Evolutionary conservation across 2,113 vertebrate species (phyloP).

Genomic region (Neopipo cinnamomea): DNA sequence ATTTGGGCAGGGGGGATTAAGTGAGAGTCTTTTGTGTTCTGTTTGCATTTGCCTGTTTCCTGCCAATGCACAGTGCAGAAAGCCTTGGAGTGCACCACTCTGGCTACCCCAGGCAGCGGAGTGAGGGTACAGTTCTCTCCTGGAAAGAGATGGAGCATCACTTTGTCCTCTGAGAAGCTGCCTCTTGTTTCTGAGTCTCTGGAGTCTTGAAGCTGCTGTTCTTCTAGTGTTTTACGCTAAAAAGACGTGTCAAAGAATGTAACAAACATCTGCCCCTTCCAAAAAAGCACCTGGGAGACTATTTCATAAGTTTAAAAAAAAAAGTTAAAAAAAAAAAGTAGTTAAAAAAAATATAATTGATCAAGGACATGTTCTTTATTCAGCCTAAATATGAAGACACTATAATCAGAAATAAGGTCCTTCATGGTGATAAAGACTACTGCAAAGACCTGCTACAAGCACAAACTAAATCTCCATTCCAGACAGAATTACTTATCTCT

Average conservation of each 20-base stretch:
- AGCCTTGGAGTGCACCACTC: constrained; percentile 97
- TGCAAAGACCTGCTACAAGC: neutral
- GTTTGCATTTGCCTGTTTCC: constrained; percentile 89
- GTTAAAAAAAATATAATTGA: neutral
- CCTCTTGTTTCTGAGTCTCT: constrained; percentile 44
- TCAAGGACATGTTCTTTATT: neutral
- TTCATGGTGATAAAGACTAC: neutral
- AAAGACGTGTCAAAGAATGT: constrained; percentile 72
- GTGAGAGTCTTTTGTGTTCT: constrained; percentile 82
- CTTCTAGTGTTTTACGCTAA: constrained; percentile 89
- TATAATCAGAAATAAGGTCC: neutral
- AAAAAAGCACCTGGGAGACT: neutral
- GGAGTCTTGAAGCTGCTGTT: constrained; percentile 71
- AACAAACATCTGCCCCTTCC: neutral
- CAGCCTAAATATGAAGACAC: neutral
- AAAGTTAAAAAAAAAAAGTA: neutral
- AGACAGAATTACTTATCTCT: neutral
- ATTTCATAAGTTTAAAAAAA: neutral
- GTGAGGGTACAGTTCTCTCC: constrained; percentile 88
- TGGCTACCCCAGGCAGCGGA: constrained; percentile 88
- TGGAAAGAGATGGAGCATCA: constrained; percentile 89
- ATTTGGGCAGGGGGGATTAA: constrained; percentile 88
- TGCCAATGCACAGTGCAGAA: constrained; percentile 98
- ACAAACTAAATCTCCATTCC: neutral
- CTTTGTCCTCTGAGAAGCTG: constrained; percentile 71